These are phyloP conservation scores for Cerastis leucographa DNA, from an alignment of 2,888 invertebrate genomes.

Conservation along the genomic window DNA sequence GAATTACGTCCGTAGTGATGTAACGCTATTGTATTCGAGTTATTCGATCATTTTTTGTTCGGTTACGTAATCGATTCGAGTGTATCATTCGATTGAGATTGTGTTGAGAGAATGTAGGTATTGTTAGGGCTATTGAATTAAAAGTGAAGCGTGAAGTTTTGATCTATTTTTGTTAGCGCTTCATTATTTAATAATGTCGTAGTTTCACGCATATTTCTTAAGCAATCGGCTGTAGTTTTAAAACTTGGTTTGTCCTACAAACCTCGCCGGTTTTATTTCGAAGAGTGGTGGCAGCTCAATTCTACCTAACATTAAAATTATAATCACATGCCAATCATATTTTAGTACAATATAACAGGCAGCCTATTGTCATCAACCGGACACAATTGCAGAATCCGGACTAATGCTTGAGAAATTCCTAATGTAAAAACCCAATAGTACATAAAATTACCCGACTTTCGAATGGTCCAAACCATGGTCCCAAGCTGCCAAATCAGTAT, in stretches of 20 bases:
- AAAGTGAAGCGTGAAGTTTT: conserved; percentile 13
- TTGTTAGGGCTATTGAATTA: conserved; percentile 28
- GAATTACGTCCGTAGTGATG: conserved; percentile 56
- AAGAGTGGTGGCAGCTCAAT: no score
- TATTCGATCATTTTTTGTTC: conserved; percentile 56
- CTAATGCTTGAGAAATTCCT: not conserved
- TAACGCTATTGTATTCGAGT: conserved; percentile 47
- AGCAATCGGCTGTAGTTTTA: not conserved
- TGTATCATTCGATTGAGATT: conserved; percentile 48
- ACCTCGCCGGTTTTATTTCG: not conserved
- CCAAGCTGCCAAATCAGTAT: not conserved
- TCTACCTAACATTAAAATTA: not conserved
- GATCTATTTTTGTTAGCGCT: conserved; percentile 16
- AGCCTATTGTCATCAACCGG: not conserved
- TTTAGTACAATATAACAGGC: not conserved
- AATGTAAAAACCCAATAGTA: not conserved
- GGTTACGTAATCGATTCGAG: conserved; percentile 41
- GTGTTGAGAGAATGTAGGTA: conserved; percentile 43
- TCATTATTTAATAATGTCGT: not conserved
- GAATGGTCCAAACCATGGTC: not conserved
- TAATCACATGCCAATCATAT: not conserved
- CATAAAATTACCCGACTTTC: not conserved
- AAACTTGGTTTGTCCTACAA: not conserved
- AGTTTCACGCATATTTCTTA: not conserved
- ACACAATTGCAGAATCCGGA: not conserved